Evolutionary conservation across 2,113 vertebrate genomes (phyloP), one percentile per base, ranked within the genome.

Genomic region (Sander lucioperca): DNA sequence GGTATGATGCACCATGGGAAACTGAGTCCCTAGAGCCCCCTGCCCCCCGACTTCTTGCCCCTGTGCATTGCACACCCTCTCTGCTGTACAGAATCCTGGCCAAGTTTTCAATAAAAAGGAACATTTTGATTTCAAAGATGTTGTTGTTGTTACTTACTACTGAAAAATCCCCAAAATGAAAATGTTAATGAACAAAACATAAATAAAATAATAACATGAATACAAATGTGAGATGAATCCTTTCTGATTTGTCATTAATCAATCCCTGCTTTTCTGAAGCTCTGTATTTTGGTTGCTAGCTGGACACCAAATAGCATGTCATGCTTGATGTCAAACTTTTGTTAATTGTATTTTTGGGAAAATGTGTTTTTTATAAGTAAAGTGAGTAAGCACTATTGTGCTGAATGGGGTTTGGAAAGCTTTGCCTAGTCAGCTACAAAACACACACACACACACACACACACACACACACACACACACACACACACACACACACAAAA

Each of bases 21-120:
- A 92, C 85, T 58, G 87, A 92, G 89, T 92, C 81, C 86, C 82
- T 61, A 79, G 80, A 88, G 71, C 71, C 83, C 81, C 77, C 77
- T 62, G 39, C 43, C 74, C 75, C 86, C 51, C 23, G 74, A 69
- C 82, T 91, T 88, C 88, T 86, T 83, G 88, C 90, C 87, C 86
- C 83, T 84, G 88, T 91, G 87, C 90, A 91, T 79, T 84, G 86
- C 91, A 88, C 90, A 90, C 84, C 87, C 81, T 90, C 86, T 92
- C 89, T 92, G 89, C 90, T 95, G 93, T 95, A 95, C 94, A 94
- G 92, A 95, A 91, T 94, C 91, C 92, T 95, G 94, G 91, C 90
- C 92, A 93, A 91, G 91, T 95, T 95, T 96, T 94, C 93, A 96
- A 95, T 96, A 96, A 95, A 96, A 94, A 86, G 73, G 69, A 89